Percentiles rank a stretch among this genome's conserved stretches.
Conservation (phyloP, 1,140 invertebrate species). For the Pogonus chalceus region DNA sequence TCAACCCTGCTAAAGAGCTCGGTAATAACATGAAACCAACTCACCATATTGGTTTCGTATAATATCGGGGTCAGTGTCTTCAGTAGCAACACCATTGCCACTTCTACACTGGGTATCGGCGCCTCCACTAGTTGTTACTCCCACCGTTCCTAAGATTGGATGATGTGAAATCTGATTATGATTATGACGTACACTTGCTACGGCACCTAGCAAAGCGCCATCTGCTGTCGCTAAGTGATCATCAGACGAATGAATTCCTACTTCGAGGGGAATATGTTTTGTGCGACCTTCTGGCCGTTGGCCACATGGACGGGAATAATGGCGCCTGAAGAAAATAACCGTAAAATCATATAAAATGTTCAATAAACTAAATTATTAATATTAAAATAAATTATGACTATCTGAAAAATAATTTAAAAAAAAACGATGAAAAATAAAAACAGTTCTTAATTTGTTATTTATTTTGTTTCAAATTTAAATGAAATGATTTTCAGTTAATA, state of each 20-base stretch:
- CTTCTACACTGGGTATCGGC: constrained; percentile 24
- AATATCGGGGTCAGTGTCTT: constrained; percentile 60
- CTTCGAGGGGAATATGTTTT: constrained; percentile 51
- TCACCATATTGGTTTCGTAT: constrained; percentile 77
- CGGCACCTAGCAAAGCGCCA: constrained; percentile 28
- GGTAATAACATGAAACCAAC: no score
- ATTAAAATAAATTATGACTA: no score
- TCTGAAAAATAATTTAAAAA: no score
- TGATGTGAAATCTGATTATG: neutral
- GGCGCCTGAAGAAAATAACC: constrained; percentile 18
- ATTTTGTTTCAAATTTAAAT: no score
- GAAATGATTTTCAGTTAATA: no score
- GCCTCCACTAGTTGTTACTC: neutral
- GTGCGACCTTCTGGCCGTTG: constrained; percentile 40
- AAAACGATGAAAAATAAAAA: no score
- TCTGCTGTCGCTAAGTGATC: constrained; percentile 28
- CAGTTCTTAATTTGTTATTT: no score
- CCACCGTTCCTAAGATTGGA: neutral
- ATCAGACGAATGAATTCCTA: constrained; percentile 27
- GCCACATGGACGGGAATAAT: constrained; percentile 28
- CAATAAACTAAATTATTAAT: no score
- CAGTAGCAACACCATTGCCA: constrained; percentile 27
- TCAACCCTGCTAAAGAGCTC: no score
- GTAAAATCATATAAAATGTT: neutral
- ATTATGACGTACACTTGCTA: constrained; percentile 16